Base-by-base conservation (phyloP, 92 coral and sea anemone genomes). In the Paragorgia papillata region DNA sequence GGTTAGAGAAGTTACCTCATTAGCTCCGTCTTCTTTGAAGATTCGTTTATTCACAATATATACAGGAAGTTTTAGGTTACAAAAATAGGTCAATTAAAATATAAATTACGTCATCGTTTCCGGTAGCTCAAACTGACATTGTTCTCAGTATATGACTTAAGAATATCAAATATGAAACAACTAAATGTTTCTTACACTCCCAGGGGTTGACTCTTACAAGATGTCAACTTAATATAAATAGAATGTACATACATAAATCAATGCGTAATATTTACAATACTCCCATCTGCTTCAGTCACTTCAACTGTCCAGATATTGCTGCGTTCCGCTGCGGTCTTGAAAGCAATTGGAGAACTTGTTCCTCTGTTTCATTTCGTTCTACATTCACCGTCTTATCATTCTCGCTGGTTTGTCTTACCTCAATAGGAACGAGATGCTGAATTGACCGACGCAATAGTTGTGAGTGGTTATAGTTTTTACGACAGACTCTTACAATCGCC, bases 381-480 rank as follows among this genome's bases (percentile, higher is more conserved):
- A 8, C 20, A 21, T 43, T 67, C 35, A 7, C 22, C 44, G 3
- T 0, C 8, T 29, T 26, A 57, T 43, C 57, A 57, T 30, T 28
- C 7, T 40, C 74, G 7, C 57, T 7, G 39, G 40, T 57, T 20
- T 46, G 65, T 33, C 77, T 33, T 20, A 82, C 75, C 41, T 82
- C 80, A 2, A 60, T 73, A 14, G 85, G 85, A 29, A 82, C 62
- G 10, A 82, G 69, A 0, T 73, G 85, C 48, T 71, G 62, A 62
- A 82, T 50, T 19, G 80, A 78, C 43, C 85, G 73, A 49, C 85
- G 46, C 40, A 82, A 73, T 27, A 65, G 74, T 68, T 81, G 85
- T 3, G 69, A 66, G 57, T 76, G 76, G 15, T 46, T 65, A 15
- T 31, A 43, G 19, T 67, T n/a, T 15, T 71, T 85, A 74, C 82